A percentile compares a stretch with the other conserved stretches of the same genome.
These are phyloP conservation scores for Serripes groenlandicus DNA, from an alignment of 2,888 invertebrate genomes.

Conservation along the genomic window DNA sequence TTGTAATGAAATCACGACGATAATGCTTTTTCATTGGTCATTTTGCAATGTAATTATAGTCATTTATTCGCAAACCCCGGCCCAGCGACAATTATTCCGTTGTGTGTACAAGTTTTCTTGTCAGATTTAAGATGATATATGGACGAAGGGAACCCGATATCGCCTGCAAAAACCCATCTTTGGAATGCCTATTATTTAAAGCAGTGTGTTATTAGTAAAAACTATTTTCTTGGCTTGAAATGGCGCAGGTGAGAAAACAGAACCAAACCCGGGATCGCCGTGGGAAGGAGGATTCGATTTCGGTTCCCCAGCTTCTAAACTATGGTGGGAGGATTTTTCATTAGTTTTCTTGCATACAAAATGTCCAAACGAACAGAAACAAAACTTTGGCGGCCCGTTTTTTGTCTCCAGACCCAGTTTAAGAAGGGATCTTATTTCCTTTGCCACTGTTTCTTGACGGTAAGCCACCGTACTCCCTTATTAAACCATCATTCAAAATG, in stretches of 20 bases:
- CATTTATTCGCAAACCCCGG: constrained; percentile 56
- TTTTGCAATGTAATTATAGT: constrained; percentile 69
- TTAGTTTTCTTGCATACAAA: constrained; percentile 63
- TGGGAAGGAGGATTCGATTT: constrained; percentile 63
- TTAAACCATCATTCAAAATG: constrained; percentile 60
- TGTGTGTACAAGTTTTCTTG: constrained; percentile 69
- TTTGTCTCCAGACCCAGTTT: constrained; percentile 58
- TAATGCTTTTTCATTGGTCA: constrained; percentile 66
- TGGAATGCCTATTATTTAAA: constrained; percentile 61
- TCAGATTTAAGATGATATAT: constrained; percentile 70
- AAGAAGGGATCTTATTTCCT: constrained; percentile 53
- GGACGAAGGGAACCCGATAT: constrained; percentile 51
- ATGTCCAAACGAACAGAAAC: constrained; percentile 59
- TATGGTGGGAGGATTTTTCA: constrained; percentile 68
- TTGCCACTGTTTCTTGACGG: constrained; percentile 47
- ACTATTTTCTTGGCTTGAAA: constrained; percentile 54
- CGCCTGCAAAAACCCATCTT: constrained; percentile 64
- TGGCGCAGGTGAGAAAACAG: constrained; percentile 66
- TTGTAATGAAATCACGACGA: constrained; percentile 68
- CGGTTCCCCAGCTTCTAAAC: constrained; percentile 59
- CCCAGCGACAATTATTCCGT: constrained; percentile 63
- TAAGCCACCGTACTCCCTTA: constrained; percentile 49
- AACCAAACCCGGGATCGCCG: constrained; percentile 47
- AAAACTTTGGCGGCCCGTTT: constrained; percentile 59
- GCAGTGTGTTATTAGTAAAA: constrained; percentile 62